A percentile compares a stretch with the other conserved stretches of the same genome.
phyloP scores from a whole-genome alignment of 2,113 vertebrate species.

The Tragelaphus buxtoni region DNA sequence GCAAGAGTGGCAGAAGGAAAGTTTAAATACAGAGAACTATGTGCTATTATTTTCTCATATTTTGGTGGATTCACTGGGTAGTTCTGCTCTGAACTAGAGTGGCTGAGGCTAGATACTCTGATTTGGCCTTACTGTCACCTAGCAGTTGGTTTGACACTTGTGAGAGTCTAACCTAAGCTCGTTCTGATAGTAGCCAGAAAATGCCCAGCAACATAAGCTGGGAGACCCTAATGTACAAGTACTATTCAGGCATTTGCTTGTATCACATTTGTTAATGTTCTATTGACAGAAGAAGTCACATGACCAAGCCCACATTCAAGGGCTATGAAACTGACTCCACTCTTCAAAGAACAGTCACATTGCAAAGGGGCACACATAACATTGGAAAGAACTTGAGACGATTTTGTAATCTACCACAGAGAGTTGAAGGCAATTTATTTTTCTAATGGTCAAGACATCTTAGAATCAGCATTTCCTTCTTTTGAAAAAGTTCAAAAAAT shows the following conservation, averaged over 20 bases:
- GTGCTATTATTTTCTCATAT: background rate
- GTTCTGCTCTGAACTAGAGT: background rate
- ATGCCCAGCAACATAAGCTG: rapidly evolving
- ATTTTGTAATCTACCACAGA: no score
- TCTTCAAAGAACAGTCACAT: background rate
- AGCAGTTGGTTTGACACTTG: background rate
- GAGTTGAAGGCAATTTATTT: no score
- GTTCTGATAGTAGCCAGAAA: background rate
- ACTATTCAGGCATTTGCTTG: background rate
- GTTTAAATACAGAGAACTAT: rapidly evolving
- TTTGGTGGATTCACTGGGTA: background rate
- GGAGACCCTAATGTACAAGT: background rate
- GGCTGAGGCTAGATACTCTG: background rate
- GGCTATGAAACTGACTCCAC: background rate
- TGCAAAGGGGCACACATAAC: background rate
- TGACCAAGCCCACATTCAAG: background rate
- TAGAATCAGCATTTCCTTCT: no score
- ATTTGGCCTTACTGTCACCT: background rate
- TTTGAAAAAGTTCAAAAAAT: no score
- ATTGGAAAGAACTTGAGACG: no score
- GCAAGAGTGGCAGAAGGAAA: background rate
- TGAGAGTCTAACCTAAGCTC: background rate
- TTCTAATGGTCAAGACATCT: no score
- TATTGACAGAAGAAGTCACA: background rate
- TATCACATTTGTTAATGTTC: background rate